phyloP scores from a whole-genome alignment of 2,797 vertebrate genomes.

The Dendrocincla tyrannina region DNA sequence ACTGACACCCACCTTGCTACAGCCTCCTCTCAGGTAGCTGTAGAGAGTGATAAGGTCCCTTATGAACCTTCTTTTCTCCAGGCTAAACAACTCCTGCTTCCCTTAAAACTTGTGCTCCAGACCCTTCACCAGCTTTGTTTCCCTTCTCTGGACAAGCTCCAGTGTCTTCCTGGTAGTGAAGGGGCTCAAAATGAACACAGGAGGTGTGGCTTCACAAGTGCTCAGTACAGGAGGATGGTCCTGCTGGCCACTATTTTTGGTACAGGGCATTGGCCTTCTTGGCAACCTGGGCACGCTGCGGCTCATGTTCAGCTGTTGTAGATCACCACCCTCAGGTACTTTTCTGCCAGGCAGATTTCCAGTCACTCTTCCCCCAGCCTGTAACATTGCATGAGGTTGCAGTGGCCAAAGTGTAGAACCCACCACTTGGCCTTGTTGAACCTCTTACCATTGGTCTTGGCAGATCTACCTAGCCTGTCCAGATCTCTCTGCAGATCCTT shows the following conservation, averaged over 20 bases:
- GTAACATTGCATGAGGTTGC: neutral
- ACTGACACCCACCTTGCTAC: neutral
- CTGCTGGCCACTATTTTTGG: neutral
- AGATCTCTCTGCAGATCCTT: neutral
- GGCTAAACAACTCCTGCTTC: neutral
- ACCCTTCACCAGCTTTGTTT: neutral
- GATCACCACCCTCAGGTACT: neutral
- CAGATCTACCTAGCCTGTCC: neutral
- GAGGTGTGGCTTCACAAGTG: neutral
- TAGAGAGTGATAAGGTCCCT: neutral
- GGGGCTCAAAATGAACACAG: neutral
- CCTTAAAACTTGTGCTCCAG: neutral
- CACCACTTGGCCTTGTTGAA: neutral
- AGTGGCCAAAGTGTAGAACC: neutral
- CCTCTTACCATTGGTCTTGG: neutral
- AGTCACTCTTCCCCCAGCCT: neutral
- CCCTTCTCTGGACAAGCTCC: neutral
- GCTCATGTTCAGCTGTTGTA: neutral
- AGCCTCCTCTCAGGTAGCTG: neutral
- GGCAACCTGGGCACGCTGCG: neutral
- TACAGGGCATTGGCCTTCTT: neutral
- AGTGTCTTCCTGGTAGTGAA: neutral
- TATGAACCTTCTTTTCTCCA: neutral
- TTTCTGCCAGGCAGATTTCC: neutral
- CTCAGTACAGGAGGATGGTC: neutral